Evolutionary conservation across 2,113 vertebrate genomes (phyloP).

Genomic region (Mionectes macconnelli): DNA sequence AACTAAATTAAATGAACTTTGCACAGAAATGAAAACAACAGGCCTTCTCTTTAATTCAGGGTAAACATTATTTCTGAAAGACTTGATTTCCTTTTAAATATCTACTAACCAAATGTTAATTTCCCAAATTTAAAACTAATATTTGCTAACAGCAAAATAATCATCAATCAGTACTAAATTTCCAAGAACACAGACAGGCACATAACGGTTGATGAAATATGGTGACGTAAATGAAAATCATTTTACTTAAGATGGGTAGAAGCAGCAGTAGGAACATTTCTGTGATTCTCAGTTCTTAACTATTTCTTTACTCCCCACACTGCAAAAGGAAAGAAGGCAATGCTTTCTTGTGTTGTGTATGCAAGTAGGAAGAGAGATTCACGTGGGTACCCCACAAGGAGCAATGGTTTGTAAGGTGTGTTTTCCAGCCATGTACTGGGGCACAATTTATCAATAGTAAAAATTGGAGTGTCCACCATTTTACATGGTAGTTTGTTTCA

Average conservation of each 20-base stretch:
- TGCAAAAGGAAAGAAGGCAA: not conserved
- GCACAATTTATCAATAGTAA: not conserved
- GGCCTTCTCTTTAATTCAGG: not conserved
- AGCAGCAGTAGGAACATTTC: not conserved
- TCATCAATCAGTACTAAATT: not conserved
- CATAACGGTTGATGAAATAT: not conserved
- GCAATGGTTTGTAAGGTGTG: not conserved
- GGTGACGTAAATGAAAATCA: not conserved
- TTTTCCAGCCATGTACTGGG: not conserved
- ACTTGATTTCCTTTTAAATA: not conserved
- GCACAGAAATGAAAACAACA: not conserved
- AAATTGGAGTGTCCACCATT: not conserved
- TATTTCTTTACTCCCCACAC: not conserved
- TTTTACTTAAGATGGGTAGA: not conserved
- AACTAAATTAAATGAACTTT: not conserved
- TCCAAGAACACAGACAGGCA: not conserved
- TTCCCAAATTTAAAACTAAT: not conserved
- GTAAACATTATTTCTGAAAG: not conserved
- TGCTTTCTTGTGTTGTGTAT: not conserved
- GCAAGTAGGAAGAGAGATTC: not conserved
- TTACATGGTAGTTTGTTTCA: not conserved
- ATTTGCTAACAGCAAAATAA: not conserved
- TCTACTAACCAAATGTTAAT: not conserved
- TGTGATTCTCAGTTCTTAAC: not conserved
- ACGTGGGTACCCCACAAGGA: not conserved